Base-by-base conservation (phyloP, 2,888 invertebrate genomes). In the Eilema caniola region DNA sequence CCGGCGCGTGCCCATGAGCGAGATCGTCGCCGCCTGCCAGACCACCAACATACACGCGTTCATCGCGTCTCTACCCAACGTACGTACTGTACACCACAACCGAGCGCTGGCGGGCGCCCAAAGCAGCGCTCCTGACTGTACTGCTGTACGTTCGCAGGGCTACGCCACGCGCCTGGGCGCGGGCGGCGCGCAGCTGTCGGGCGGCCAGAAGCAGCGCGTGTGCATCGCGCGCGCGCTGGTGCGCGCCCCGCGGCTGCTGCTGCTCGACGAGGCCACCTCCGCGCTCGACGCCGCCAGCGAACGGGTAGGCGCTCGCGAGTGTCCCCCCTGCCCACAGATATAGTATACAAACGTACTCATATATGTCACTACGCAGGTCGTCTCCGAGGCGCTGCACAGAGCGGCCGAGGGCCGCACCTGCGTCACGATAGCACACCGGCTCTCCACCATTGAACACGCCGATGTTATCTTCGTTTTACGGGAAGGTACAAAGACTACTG, bases 381-480 rank as follows among this genome's bases (percentile, higher is more conserved):
- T 98, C 0, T 97, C 98, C 82, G 97, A 97, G 84, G 98, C 98
- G 0, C 90, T 98, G 73, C 98, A 98, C 84, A 96, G 96, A 83
- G 98, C 98, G 0, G 96, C 97, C 68, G 96, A 97, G 77, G 97
- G 97, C 1, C 96, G 98, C 67, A 98, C 98, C 0, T 98, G 98
- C 83, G 96, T 98, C 31, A 97, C 98, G 1, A 98, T 98, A 80
- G 98, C 98, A 10, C 98, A 98, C 93, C 96, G 98, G n/a, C 95
- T 98, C 68, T 97, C 98, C 20, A 98, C 98, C 0, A 96, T 98
- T 76, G 96, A 97, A 84, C 97, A 98, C 86, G 97, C 98, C 0
- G 97, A 98, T 89, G 93, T 97, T 80, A 99, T 99, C 75, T 98
- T 97, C 83, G 98, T 99, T 4, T 92, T 99, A 31, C 97, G 98